phyloP scores from a whole-genome alignment of 2,888 invertebrate species.

The Coelogynopora nodosa region DNA sequence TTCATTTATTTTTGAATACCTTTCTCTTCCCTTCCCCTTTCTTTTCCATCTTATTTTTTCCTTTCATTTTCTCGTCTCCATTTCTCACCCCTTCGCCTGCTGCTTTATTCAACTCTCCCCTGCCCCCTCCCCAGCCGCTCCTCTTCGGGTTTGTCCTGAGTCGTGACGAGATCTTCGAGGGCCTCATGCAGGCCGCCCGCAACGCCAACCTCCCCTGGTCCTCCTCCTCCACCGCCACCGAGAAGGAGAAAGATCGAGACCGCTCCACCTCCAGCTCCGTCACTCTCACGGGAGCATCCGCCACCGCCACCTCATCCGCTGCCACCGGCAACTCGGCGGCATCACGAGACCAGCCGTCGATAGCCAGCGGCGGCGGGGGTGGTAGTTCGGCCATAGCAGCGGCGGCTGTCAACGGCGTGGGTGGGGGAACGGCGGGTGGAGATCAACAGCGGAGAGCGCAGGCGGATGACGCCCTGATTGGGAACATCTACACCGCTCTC shows the following conservation, averaged over 20 bases:
- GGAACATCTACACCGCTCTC: not conserved
- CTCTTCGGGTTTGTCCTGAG: conserved; percentile 59
- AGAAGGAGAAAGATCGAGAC: not conserved
- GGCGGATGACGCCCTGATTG: not conserved
- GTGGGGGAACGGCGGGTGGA: not conserved
- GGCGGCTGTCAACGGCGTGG: not conserved
- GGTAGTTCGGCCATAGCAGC: not conserved
- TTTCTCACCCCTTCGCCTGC: too few species aligned
- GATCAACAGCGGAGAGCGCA: not conserved
- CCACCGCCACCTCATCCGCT: not conserved
- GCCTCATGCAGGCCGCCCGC: conserved; percentile 48
- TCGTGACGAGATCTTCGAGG: conserved; percentile 58
- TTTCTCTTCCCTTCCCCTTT: too few species aligned
- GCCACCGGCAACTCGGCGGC: not conserved
- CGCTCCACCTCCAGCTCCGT: not conserved
- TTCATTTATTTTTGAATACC: too few species aligned
- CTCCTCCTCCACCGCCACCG: not conserved
- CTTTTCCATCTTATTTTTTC: too few species aligned
- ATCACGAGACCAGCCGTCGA: not conserved
- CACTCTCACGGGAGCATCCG: not conserved
- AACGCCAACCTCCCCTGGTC: conserved; percentile 38
- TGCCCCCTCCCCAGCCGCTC: too few species aligned
- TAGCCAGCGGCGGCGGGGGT: not conserved
- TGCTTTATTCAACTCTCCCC: too few species aligned
- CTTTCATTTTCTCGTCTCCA: too few species aligned